phyloP scores from a whole-genome alignment of 2,888 invertebrate genomes.

The Acleris cristana region DNA sequence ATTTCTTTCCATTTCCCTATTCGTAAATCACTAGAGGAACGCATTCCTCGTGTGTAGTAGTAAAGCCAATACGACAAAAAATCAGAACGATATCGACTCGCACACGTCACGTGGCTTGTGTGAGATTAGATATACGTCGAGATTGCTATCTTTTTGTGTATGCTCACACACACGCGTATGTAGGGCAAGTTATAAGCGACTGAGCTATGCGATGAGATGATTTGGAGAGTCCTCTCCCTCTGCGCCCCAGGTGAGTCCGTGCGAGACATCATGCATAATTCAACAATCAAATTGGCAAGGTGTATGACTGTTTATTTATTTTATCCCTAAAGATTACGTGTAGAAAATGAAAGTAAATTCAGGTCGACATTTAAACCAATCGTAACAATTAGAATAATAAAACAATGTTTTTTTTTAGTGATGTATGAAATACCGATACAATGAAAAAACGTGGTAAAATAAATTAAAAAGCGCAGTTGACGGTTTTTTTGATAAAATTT shows the following conservation, averaged over 20 bases:
- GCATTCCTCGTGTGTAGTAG: too few relatives aligned
- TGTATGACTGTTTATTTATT: constrained; percentile 78
- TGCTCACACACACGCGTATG: too few relatives aligned
- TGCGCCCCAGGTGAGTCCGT: constrained; percentile 63
- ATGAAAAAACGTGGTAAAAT: constrained; percentile 28
- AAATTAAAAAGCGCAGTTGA: constrained; percentile 26
- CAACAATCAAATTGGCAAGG: constrained; percentile 81
- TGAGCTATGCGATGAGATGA: constrained; percentile 54
- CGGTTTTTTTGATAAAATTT: constrained; percentile 21
- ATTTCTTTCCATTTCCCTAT: constrained; percentile 67
- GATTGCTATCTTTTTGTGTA: too few relatives aligned
- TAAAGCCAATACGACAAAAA: too few relatives aligned
- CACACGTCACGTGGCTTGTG: too few relatives aligned
- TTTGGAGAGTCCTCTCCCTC: constrained; percentile 62
- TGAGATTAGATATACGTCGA: too few relatives aligned
- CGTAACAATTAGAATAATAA: constrained; percentile 11
- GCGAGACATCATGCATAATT: constrained; percentile 80
- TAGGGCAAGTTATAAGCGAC: too few relatives aligned
- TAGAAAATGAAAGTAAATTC: constrained; percentile 45
- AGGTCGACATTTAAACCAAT: constrained; percentile 36
- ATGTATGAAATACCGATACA: too few relatives aligned
- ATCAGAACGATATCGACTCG: too few relatives aligned
- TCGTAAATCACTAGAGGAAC: constrained; percentile 26
- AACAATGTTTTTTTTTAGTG: constrained; percentile 15
- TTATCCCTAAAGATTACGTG: constrained; percentile 66